Evolutionary conservation across 2,888 invertebrate genomes (phyloP).

Genomic region (Eupithecia abbreviata): DNA sequence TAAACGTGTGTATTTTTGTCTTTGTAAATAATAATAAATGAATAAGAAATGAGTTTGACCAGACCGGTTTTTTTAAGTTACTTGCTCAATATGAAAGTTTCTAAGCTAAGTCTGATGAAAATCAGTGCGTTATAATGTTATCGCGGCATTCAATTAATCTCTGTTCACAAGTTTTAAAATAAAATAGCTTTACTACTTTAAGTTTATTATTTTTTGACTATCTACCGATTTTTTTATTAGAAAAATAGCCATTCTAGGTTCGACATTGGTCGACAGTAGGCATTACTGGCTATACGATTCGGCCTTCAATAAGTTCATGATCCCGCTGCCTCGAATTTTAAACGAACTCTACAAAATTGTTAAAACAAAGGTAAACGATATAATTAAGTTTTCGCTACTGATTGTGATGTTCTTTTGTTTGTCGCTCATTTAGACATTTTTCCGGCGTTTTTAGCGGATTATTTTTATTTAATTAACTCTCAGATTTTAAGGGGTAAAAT

Average conservation of each 20-base stretch:
- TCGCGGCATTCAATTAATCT: background rate
- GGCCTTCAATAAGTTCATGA: background rate
- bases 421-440: slow-evolving; percentile 28
- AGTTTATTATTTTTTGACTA: too few relatives aligned
- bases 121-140: background rate
- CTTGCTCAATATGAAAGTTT: background rate
- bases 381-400: slow-evolving; percentile 38
- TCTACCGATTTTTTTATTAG: too few relatives aligned
- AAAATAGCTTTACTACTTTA: too few relatives aligned
- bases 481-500: background rate
- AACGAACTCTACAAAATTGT: slow-evolving; percentile 16
- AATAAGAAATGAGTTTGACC: too few relatives aligned
- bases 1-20: background rate
- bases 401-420: slow-evolving; percentile 31
- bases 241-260: too few relatives aligned
- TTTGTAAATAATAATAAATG: too few relatives aligned
- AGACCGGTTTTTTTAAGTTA: background rate
- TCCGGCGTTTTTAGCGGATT: slow-evolving; percentile 30
- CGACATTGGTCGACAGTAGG: background rate
- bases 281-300: background rate
- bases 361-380: slow-evolving; percentile 29
- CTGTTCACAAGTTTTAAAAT: background rate
- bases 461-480: slow-evolving; percentile 36
- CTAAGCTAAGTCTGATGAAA: background rate
- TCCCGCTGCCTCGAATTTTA: slow-evolving; percentile 5